Base-by-base conservation (phyloP, 2,888 invertebrate species). In the Cerceris ruficornis region DNA sequence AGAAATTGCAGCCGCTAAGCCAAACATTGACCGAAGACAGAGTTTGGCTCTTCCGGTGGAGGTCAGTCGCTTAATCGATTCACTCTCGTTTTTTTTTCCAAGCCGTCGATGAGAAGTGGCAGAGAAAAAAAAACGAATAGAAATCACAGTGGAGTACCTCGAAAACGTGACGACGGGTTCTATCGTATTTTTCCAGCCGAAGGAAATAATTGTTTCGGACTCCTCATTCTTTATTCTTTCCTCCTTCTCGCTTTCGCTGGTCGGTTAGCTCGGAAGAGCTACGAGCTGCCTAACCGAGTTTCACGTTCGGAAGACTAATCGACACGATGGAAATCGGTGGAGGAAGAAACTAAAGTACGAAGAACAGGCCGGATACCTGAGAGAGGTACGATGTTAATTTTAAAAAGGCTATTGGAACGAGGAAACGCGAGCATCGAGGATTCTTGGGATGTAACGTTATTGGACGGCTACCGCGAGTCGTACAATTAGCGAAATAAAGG, bases 111-210 rank as follows among this genome's bases (percentile, higher is more conserved):
- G 58, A 8, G 59, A 39, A 39, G 58, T 43, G 71, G 67, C 13
- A 11, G 14, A 17, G 43, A 7, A 7, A 7, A 7, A 13, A 13
- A 64, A 46, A 28, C 64, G 9, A 15, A 49, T 59, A 55, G 62
- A 67, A 73, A 81, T 76, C 69, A 62, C 69, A 52, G 66, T 64
- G 43, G 59, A 42, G 50, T 39, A 28, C 13, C 14, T 49, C 11
- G 49, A 54, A 69, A 81, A 77, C 71, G 74, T 69, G 80, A 74
- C 72, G 68, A 79, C 60, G 55, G 55, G 52, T 64, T 64, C 66
- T 61, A 65, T 77, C 73, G 67, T 69, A 62, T 81, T 14, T 49
- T 43, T 72, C 41, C 50, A 14, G 9, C n/a, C 41, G n/a, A 49
- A 57, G 52, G 52, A 67, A 70, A 79, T 73, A 79, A 81, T 79